phyloP scores from a whole-genome alignment of 2,113 vertebrate species.

The Tyto alba region DNA sequence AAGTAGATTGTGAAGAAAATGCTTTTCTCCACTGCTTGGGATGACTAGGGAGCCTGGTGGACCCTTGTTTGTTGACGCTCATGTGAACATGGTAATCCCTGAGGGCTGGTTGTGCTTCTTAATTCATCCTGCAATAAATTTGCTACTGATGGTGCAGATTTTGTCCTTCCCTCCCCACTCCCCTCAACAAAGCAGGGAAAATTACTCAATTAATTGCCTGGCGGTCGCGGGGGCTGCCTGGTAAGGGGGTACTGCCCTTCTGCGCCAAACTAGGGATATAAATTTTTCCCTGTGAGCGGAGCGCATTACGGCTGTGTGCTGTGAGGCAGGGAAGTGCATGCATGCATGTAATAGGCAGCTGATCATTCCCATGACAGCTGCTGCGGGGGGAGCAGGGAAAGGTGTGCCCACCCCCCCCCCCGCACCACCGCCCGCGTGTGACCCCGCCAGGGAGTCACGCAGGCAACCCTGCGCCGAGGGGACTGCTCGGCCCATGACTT shows the following conservation, averaged over 20 bases:
- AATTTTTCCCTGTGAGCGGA: conserved; percentile 80
- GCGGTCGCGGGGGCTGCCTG: neutral
- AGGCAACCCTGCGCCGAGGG: neutral
- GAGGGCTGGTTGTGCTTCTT: neutral
- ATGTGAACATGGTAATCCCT: conserved; percentile 15
- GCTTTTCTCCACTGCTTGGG: neutral
- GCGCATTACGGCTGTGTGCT: conserved; percentile 70
- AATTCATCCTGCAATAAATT: conserved; percentile 17
- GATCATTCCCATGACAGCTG: conserved; percentile 85
- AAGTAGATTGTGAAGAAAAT: neutral
- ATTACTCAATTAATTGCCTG: conserved; percentile 30
- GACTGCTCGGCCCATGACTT: neutral
- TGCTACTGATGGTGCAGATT: conserved; percentile 10
- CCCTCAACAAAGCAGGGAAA: conserved; percentile 20
- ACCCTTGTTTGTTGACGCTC: conserved; percentile 30
- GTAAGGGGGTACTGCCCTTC: conserved; percentile 15
- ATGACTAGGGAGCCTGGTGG: conserved; percentile 58
- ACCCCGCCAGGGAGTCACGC: conserved; percentile 60
- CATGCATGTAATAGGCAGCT: conserved; percentile 86
- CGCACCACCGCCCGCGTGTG: conserved; percentile 62
- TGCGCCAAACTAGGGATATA: conserved; percentile 70
- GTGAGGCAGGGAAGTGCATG: conserved; percentile 77
- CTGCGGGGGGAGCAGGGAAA: conserved; percentile 51
- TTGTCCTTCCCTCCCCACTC: conserved; percentile 1
- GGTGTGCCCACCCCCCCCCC: conserved; percentile 65